A percentile compares a stretch with the other conserved stretches of the same genome.
Conservation (phyloP, 2,888 invertebrate species). For the Abscondita cerata region DNA sequence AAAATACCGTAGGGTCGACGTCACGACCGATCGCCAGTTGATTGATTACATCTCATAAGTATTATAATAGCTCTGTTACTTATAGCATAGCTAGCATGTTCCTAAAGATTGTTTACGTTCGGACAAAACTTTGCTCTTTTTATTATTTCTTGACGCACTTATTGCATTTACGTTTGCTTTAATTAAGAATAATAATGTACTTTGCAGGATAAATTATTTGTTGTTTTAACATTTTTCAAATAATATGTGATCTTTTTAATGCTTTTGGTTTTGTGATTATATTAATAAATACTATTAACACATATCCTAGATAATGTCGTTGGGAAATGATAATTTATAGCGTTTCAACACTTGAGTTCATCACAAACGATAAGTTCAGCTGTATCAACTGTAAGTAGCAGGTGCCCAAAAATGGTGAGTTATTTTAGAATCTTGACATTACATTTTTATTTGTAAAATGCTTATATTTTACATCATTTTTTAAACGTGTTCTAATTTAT, state of each 20-base stretch:
- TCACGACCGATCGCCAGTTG: conserved; percentile 5
- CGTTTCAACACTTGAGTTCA: too few species aligned
- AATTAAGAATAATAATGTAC: conserved; percentile 6
- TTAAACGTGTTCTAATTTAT: too few species aligned
- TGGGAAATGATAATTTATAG: too few species aligned
- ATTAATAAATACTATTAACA: conserved; percentile 40
- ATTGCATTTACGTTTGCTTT: conserved; percentile 27
- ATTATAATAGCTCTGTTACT: conserved; percentile 8
- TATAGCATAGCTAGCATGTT: conserved; percentile 27
- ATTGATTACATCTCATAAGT: too few species aligned
- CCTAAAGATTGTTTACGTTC: conserved; percentile 11
- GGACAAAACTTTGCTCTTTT: neutral
- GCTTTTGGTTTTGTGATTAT: conserved; percentile 56
- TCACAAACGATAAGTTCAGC: too few species aligned
- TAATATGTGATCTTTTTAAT: conserved; percentile 54
- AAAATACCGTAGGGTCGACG: conserved; percentile 50
- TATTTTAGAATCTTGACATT: too few species aligned
- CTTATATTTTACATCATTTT: too few species aligned
- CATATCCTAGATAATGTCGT: neutral
- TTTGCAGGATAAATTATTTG: conserved; percentile 48
- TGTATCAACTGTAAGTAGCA: too few species aligned
- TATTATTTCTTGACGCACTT: conserved; percentile 5
- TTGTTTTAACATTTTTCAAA: conserved; percentile 50
- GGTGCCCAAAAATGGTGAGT: conserved; percentile 4
- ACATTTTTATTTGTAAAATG: too few species aligned